Percentiles rank a stretch among this genome's conserved stretches.
Evolutionary conservation across 1,140 invertebrate genomes (phyloP).

Genomic region (Eupristina koningsbergeri): DNA sequence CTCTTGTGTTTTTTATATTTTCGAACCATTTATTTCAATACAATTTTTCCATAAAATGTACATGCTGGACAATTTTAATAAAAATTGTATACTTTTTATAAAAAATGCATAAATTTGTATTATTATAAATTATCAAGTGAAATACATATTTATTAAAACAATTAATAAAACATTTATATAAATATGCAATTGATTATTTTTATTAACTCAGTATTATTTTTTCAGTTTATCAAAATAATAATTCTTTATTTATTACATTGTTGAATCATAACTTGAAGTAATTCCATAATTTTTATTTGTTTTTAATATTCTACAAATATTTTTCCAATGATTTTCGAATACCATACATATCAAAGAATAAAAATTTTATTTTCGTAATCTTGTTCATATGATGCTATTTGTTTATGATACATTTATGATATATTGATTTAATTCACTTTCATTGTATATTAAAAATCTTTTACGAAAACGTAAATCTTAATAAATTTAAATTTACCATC

Average conservation of each 20-base stretch:
- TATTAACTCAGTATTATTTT: neutral
- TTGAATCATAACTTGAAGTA: neutral
- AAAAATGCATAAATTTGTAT: too few species aligned
- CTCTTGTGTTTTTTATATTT: too few species aligned
- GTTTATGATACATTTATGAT: neutral
- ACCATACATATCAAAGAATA: neutral
- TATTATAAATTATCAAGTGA: too few species aligned
- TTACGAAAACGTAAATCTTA: too few species aligned
- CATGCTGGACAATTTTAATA: too few species aligned
- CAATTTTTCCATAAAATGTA: too few species aligned
- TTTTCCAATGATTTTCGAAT: neutral
- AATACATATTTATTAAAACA: too few species aligned
- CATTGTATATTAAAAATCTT: too few species aligned
- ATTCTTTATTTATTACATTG: neutral
- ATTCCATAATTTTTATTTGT: neutral
- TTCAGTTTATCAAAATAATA: neutral
- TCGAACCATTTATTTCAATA: too few species aligned
- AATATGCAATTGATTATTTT: neutral
- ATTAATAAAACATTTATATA: too few species aligned
- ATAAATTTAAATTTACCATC: too few species aligned
- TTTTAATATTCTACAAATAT: neutral
- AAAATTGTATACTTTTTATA: too few species aligned
- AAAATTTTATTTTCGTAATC: neutral
- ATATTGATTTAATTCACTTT: neutral
- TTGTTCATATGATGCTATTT: neutral